Conservation (phyloP, 2,888 invertebrate species). For the Ernsta delagoae region DNA sequence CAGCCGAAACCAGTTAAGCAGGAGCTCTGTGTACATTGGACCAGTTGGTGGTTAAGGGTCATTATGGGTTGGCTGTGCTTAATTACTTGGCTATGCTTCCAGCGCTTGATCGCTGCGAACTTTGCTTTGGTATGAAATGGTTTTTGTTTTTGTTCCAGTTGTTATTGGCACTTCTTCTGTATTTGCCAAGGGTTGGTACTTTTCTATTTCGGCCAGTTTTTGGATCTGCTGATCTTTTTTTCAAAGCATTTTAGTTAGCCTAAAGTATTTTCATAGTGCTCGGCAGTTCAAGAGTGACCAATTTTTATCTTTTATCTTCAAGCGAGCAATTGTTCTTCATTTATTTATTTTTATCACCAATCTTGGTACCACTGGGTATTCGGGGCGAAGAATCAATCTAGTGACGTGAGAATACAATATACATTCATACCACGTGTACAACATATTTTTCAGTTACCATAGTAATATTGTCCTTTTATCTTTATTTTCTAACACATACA, state of each 20-base stretch:
- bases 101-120: constrained; percentile 51
- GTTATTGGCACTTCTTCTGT: constrained; percentile 27
- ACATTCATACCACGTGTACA: too few species aligned
- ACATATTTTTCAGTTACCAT: too few species aligned
- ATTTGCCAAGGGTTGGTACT: constrained; percentile 13
- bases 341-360: too few species aligned
- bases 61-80: constrained; percentile 36
- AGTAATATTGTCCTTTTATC: too few species aligned
- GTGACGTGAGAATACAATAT: too few species aligned
- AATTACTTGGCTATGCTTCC: constrained; percentile 55
- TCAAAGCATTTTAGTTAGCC: background rate
- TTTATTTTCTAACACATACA: too few species aligned
- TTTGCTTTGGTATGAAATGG: constrained; percentile 38
- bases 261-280: too few species aligned
- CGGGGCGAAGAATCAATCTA: too few species aligned
- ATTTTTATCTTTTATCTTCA: too few species aligned
- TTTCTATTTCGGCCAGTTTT: background rate
- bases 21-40: constrained; percentile 21
- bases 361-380: too few species aligned
- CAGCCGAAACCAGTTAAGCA: constrained; percentile 24
- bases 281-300: too few species aligned
- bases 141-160: constrained; percentile 27
- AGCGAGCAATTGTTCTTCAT: too few species aligned
- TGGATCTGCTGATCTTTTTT: background rate
- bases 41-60: constrained; percentile 17